Base-by-base conservation (phyloP, 2,888 invertebrate species). In the Drosophila prostipennis region DNA sequence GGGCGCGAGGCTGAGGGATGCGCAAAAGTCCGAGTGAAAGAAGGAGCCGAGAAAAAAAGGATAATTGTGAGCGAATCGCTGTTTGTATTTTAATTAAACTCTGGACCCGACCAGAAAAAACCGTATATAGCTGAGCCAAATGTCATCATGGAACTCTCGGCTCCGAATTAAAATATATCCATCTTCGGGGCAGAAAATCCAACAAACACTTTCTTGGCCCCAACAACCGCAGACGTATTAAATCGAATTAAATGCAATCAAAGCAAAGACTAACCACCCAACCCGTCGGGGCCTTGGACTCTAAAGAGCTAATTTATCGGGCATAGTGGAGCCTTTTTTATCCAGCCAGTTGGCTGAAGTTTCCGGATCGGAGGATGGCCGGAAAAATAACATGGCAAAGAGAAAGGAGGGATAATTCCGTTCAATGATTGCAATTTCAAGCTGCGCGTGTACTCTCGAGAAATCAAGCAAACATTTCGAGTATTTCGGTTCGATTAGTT, bases 401-500 rank as follows among this genome's bases (percentile, higher is more conserved):
- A 42, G 52, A 43, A 48, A n/a, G 56, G 46, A 60, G 48, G 63
- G 56, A 58, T 80, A 80, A 68, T 64, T 72, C 58, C 59, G 65
- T 56, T 71, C 72, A 65, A 71, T 58, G 72, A 76, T 76, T 76
- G 82, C 75, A 79, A 78, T 82, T 80, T 74, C 58, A 71, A 76
- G 73, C 72, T 63, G 72, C 74, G 77, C 70, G 72, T 70, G 72
- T 70, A 79, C 79, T 85, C 80, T 85, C 74, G 85, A 85, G 81
- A 74, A 85, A 83, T 84, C 81, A 81, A 74, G 74, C 78, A 81
- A 79, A 77, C 79, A 73, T 74, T 79, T 68, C 68, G 72, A 77
- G 69, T 71, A 76, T 84, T 79, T 83, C 63, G 65, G 67, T 80
- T 83, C 78, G 83, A 85, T 83, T 86, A 81, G 82, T 81, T 76